Base-by-base conservation (phyloP, 2,113 vertebrate species). In the Lampris incognitus region DNA sequence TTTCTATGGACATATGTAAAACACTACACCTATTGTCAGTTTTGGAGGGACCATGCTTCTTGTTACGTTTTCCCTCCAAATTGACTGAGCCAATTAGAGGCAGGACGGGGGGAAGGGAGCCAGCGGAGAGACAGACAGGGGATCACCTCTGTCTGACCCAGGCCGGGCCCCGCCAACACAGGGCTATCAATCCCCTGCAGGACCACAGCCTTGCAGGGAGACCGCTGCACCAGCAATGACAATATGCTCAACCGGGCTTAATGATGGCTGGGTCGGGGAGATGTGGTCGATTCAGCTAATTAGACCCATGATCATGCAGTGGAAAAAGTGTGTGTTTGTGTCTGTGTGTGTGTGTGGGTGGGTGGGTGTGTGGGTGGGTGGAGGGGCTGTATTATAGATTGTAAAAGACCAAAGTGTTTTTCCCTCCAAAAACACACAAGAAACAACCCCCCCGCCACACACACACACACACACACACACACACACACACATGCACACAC, bases 1-100 rank as follows among this genome's bases (percentile, higher is more conserved):
- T 74, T 77, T 73, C 85, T 82, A 76, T 79, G 83, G 87, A 87
- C 89, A 78, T 88, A 91, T 91, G 90, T 88, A 91, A 92, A 93
- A 90, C 76, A 87, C 82, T 84, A 61, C 51, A 91, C 65, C 90
- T 90, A 91, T 93, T 93, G 92, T 93, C 74, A 68, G 66, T 91
- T 91, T 92, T 91, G 90, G 91, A 92, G 92, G 92, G 92, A 92
- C 87, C 72, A 74, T 84, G 82, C 71, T 82, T 66, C 84, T 83
- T 84, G 71, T 80, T 70, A 65, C 74, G 67, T 89, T 93, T 62
- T 93, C 91, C 92, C 92, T 92, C 92, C 92, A 93, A 92, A 88
- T 51, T 62, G 85, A 89, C 84, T 69, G 54, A 65, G 87, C 91
- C 91, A 91, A 91, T 93, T 90, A 88, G 82, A 91, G 74, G 40